Base-by-base conservation (phyloP, 1,140 invertebrate genomes). In the Pseudomyrmex pallidus region DNA sequence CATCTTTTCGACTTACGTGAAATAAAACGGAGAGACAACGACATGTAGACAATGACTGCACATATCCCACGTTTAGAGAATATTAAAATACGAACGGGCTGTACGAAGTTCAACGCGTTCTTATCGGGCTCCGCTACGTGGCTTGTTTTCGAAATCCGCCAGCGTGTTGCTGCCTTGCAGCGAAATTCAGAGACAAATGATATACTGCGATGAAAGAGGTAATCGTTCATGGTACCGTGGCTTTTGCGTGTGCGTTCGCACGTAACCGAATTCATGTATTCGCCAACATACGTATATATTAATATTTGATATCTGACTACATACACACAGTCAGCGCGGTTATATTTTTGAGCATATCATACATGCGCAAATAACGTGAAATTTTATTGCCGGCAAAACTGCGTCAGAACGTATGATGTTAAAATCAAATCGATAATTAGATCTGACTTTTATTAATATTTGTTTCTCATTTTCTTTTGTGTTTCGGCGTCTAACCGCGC, bases 331-430 rank as follows among this genome's bases (percentile, higher is more conserved):
- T 5, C 35, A 35, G 35, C 25, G 25, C 35, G 35, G 35, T 35
- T 7, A 35, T 66, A 74, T 64, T 76, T 83, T 78, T 48, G 48
- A 54, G 17, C 35, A 44, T 44, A 66, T 84, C 86, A 88, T 86
- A 59, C 84, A 86, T 74, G 59, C 20, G 87, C 80, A 89, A 89
- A 89, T 74, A 84, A 25, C 15, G 17, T 85, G 48, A 82, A 72
- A 62, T 84, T 73, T 64, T 61, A 83, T n/a, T 35, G 52, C 35
- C 56, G 61, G 0, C 61, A 48, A 59, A 63, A 74, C 25, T 48
- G 22, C 17, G 54, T 20, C 77, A 7, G 35, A 35, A 35, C 35
- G 35, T 7, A 7, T 7, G 35, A 35, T 7, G 35, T 35, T 7
- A 7, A 35, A 35, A 35, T 35, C 7, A 35, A 35, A 5, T 35